Base-by-base conservation (phyloP, 2,888 invertebrate genomes). In the Leptogaster cylindrica region DNA sequence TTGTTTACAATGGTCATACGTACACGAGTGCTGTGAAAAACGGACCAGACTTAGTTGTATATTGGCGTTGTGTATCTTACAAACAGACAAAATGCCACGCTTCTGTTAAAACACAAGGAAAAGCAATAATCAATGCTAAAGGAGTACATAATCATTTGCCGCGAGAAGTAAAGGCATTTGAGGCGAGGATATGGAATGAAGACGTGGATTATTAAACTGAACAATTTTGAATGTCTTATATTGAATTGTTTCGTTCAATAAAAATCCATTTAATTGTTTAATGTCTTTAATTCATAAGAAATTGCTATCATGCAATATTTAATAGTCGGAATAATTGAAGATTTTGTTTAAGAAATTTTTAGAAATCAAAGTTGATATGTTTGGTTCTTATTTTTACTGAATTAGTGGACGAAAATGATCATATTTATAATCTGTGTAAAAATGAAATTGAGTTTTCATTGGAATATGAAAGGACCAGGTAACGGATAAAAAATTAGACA, bases 41-140 rank as follows among this genome's bases (percentile, higher is more conserved):
- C 39, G 75, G 75, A 7, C 55, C 67, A 0, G 73, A 75, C 2
- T 77, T 75, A 44, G 66, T 74, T 18, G 76, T 77, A 2, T 71
- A 76, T 39, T 81, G 81, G 79, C 77, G 78, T 2, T 81, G 81
- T 68, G 72, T 73, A 0, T 73, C 71, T 8, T 76, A 78, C 36
- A 73, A 73, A 16, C 78, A 76, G 69, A 68, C 69, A 1, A 75
- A 74, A 41, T 81, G 81, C 66, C 69, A 74, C 1, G 76, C 77
- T 0, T 70, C 72, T 0, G 72, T 81, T 63, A 77, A 76, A 28
- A 81, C 80, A 2, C 74, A 73, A 39, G 74, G 74, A 2, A 81
- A 80, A 70, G 2, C 71, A 1, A 73, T 77, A 2, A 69, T 74
- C 8, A 58, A 64, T 0, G 66, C 74, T 5, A 74, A 73, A 28